Evolutionary conservation across 64 coral and sea anemone genomes (phyloP).

Genomic region (Montipora cactus): DNA sequence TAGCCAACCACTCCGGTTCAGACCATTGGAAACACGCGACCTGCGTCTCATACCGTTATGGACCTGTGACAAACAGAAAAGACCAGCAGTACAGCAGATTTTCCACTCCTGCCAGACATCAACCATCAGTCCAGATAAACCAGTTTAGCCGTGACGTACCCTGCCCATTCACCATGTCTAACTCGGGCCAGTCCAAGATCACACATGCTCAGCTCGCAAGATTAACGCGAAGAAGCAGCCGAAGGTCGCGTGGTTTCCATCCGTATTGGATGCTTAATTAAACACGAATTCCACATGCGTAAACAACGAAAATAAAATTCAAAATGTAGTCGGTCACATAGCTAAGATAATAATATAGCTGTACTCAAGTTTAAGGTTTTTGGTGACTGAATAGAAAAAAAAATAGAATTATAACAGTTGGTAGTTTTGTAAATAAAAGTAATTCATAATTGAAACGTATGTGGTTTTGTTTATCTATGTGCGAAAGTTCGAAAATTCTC

Average conservation of each 20-base stretch:
- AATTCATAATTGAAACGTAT: no score
- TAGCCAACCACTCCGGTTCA: not conserved
- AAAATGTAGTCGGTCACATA: no score
- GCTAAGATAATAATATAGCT: no score
- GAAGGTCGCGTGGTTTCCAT: not conserved
- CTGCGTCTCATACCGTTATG: not conserved
- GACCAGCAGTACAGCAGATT: not conserved
- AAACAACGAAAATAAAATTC: no score
- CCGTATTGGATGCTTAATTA: not conserved
- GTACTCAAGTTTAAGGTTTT: no score
- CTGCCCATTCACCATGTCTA: not conserved
- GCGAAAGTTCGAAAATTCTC: no score
- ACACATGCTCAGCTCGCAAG: not conserved
- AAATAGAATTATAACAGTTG: no score
- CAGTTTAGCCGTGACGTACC: not conserved
- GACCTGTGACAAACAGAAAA: not conserved
- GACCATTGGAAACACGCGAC: not conserved
- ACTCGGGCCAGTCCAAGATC: not conserved
- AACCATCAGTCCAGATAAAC: not conserved
- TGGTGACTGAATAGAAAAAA: no score
- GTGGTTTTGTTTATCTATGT: no score
- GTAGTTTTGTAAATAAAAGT: no score
- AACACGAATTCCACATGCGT: no score
- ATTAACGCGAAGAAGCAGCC: not conserved
- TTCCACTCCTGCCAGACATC: not conserved